Conservation (phyloP, 2,888 invertebrate species). For the Oxyteleia sp. region DNA sequence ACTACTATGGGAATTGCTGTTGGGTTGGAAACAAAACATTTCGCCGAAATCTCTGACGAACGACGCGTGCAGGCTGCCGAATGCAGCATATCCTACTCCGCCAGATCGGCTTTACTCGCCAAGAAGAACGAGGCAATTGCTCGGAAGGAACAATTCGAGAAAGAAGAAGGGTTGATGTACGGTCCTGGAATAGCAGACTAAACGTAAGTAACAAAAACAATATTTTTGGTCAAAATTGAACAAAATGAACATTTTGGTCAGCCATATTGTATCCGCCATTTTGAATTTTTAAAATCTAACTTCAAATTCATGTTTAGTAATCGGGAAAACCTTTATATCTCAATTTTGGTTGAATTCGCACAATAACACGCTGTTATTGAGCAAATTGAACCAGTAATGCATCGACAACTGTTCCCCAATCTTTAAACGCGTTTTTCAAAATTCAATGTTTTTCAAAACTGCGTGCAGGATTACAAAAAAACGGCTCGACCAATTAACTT, state of each 20-base stretch:
- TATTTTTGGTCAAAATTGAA: slow-evolving; percentile 29
- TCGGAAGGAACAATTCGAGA: slow-evolving; percentile 10
- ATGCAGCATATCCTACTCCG: too few species aligned
- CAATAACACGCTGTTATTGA: slow-evolving; percentile 17
- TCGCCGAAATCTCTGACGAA: neutral
- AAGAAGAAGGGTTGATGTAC: slow-evolving; percentile 10
- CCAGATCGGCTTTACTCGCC: slow-evolving; percentile 16
- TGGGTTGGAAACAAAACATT: neutral
- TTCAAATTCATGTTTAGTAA: too few species aligned
- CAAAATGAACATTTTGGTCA: slow-evolving; percentile 18
- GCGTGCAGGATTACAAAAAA: slow-evolving; percentile 17
- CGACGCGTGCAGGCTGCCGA: too few species aligned
- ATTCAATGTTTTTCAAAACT: slow-evolving; percentile 20
- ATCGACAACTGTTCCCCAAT: slow-evolving; percentile 19
- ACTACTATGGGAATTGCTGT: neutral
- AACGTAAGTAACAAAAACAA: slow-evolving; percentile 29
- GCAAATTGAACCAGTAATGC: too few species aligned
- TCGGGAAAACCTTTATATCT: too few species aligned
- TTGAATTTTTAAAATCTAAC: too few species aligned
- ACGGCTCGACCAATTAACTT: too few species aligned
- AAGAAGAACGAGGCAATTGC: slow-evolving; percentile 26
- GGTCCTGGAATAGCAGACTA: too few species aligned
- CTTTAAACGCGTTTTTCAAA: slow-evolving; percentile 17
- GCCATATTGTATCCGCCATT: too few species aligned
- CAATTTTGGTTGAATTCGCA: slow-evolving; percentile 23